Percentiles rank a stretch among this genome's conserved stretches.
Evolutionary conservation across 2,888 invertebrate species (phyloP).

Genomic region (Dynastes maya): DNA sequence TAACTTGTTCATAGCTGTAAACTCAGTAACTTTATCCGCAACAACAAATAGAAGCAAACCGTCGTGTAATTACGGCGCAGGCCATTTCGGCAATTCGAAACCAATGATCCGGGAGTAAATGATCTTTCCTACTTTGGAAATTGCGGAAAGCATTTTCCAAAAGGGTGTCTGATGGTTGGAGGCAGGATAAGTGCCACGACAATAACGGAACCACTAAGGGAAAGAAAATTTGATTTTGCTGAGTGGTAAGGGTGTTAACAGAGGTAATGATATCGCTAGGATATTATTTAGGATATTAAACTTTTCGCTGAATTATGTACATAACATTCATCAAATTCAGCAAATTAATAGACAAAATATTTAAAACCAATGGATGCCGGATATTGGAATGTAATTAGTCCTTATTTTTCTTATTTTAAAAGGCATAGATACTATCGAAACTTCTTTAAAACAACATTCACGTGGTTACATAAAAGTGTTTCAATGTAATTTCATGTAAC

Average conservation of each 20-base stretch:
- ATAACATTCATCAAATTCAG: too few relatives aligned
- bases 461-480: too few relatives aligned
- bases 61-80: constrained; percentile 28
- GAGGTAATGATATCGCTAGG: background rate
- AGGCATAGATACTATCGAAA: too few relatives aligned
- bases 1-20: constrained; percentile 27
- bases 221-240: background rate
- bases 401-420: too few relatives aligned
- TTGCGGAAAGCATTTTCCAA: constrained; percentile 21
- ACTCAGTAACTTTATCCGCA: constrained; percentile 20
- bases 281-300: background rate
- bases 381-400: too few relatives aligned
- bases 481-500: too few relatives aligned
- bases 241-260: background rate
- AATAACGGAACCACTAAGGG: background rate
- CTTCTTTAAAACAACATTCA: too few relatives aligned
- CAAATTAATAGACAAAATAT: too few relatives aligned
- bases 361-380: too few relatives aligned
- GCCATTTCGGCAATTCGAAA: constrained; percentile 30
- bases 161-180: background rate
- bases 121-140: constrained; percentile 30
- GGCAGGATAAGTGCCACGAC: background rate
- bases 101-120: constrained; percentile 37
- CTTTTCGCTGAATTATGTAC: too few relatives aligned
- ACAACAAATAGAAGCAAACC: constrained; percentile 28